phyloP scores from a whole-genome alignment of 2,888 invertebrate species.

The Muschampia plurimacula region DNA sequence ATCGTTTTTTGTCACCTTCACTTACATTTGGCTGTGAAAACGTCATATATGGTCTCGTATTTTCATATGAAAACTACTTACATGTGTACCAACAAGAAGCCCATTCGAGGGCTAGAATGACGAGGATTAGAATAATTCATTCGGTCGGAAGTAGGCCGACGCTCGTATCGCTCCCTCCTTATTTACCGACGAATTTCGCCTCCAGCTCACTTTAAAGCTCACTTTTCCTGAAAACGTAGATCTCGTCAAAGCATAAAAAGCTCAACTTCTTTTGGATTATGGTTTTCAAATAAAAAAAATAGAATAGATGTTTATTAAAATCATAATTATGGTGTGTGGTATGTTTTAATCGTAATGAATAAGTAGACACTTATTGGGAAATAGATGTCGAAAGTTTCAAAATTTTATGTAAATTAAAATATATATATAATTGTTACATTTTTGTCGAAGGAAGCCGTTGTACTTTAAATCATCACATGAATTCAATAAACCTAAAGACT shows the following conservation, averaged over 20 bases:
- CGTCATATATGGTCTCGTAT: not conserved
- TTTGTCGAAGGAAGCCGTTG: too few species aligned
- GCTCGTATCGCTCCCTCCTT: slow-evolving; percentile 37
- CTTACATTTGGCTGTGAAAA: not conserved
- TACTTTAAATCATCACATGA: too few species aligned
- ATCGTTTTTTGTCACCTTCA: not conserved
- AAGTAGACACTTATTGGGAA: too few species aligned
- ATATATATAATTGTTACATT: too few species aligned
- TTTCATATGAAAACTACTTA: slow-evolving; percentile 4
- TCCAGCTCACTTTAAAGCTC: slow-evolving; percentile 13
- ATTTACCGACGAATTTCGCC: slow-evolving; percentile 36
- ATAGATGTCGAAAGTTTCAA: too few species aligned
- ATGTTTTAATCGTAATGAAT: too few species aligned
- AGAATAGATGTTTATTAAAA: not conserved
- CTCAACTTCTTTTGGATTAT: not conserved
- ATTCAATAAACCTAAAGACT: too few species aligned
- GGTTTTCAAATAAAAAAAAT: not conserved
- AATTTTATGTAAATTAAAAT: too few species aligned
- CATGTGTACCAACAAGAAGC: not conserved
- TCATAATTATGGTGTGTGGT: not conserved
- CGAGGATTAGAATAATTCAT: slow-evolving; percentile 52
- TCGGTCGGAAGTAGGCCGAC: slow-evolving; percentile 51
- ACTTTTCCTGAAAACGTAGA: slow-evolving; percentile 8
- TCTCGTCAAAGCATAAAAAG: not conserved
- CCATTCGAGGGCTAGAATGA: slow-evolving; percentile 38